Evolutionary conservation across 1,140 invertebrate genomes (phyloP), one percentile per base, ranked within the genome.

Genomic region (Zaprionus davidi): DNA sequence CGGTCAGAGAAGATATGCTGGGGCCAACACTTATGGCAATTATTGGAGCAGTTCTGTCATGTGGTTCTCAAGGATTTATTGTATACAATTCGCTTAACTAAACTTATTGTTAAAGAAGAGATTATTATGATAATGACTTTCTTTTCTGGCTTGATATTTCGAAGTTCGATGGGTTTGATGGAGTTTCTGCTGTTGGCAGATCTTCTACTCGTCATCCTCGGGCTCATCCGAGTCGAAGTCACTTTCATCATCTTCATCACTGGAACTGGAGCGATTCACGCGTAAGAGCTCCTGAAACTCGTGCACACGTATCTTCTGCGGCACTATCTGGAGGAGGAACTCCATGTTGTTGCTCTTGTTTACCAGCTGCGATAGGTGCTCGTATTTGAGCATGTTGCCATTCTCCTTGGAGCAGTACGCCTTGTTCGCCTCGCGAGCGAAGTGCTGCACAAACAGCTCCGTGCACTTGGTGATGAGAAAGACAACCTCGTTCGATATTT

Each of bases 321-420:
- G 91, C n/a, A 92, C 78, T 28, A 92, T 92, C 78, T 92, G 91
- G 1, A 92, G 62, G 17, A 92, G 63, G 13, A 92, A 92, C 49
- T 91, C 91, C 1, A 92, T 79, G 66, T 82, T 83, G 26, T 81
- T 79, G 41, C 78, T 72, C 41, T 91, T 86, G 64, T 91, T 90
- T 0, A 92, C 91, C 44, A 91, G 63, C 28, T 88, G 78, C 2
- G 91, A 78, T 7, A 92, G 57, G 44, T 92, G 90, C 28, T 92
- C 87, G 49, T 92, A 92, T 57, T 86, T 86, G 0, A 92, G 74
- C 2, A 76, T 82, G 1, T 88, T 81, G 28, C 69, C 57, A 3
- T 15, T 63, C 12, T 69, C 49, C 24, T 79, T 70, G n/a, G 59
- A 34, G 22, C 65, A 63, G 4, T 55, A 67, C 5, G 69, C 66